Conservation (phyloP, 2,797 vertebrate species). For the Hippocampus kuda region DNA sequence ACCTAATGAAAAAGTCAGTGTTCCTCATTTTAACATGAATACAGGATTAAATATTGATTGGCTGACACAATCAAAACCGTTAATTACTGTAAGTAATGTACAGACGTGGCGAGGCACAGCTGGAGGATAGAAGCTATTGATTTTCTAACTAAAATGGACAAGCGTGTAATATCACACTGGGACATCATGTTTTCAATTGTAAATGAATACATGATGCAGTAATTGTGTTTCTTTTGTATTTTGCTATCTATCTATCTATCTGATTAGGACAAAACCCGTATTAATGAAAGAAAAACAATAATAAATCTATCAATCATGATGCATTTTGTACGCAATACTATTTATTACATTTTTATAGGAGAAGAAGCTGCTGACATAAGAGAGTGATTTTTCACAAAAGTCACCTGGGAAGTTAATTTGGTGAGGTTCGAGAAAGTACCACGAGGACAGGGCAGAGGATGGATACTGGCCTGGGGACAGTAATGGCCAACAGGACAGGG, state of each 20-base stretch:
- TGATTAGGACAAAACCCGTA: too few species aligned
- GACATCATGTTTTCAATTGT: neutral
- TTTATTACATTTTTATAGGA: neutral
- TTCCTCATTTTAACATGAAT: conserved; percentile 10
- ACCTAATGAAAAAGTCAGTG: conserved; percentile 4
- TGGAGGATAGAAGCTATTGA: neutral
- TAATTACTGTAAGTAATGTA: conserved; percentile 4
- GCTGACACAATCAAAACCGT: conserved; percentile 10
- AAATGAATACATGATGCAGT: neutral
- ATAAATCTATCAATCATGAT: neutral
- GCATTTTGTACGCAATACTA: neutral
- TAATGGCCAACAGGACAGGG: conserved; percentile 78
- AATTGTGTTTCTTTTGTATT: neutral
- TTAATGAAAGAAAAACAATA: too few species aligned
- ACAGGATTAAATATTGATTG: conserved; percentile 23
- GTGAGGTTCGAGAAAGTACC: conserved; percentile 72
- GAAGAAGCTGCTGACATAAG: neutral
- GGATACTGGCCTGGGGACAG: conserved; percentile 66
- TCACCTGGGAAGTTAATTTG: conserved; percentile 70
- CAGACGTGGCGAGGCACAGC: neutral
- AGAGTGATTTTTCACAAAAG: neutral
- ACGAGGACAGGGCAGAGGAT: conserved; percentile 71
- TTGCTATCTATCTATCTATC: neutral
- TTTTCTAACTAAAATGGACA: neutral
- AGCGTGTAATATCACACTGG: neutral